A percentile compares a stretch with the other conserved stretches of the same genome.
Conservation (phyloP, 2,113 vertebrate species). For the Lonchura striata region DNA sequence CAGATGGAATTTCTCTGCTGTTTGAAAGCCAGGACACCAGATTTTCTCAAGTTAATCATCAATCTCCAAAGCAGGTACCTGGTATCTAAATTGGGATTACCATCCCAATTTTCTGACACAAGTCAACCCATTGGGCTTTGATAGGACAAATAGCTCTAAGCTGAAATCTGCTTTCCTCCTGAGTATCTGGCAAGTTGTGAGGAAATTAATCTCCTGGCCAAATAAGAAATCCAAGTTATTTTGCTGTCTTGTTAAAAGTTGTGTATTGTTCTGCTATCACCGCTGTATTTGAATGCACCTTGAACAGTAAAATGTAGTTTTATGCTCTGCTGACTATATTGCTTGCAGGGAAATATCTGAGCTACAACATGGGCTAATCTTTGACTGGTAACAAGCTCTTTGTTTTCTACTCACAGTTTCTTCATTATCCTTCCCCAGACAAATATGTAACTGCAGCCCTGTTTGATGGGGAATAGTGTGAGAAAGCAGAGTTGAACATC, state of each 20-base stretch:
- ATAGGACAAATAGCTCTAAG: background rate
- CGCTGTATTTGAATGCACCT: background rate
- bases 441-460: background rate
- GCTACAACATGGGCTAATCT: background rate
- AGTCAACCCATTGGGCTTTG: background rate
- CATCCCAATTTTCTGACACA: background rate
- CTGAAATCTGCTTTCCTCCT: background rate
- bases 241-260: background rate
- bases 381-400: constrained; percentile 11
- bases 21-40: background rate
- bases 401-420: background rate
- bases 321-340: constrained; percentile 4
- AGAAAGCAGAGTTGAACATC: background rate
- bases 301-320: background rate
- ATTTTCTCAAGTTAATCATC: background rate
- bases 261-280: background rate
- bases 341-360: background rate
- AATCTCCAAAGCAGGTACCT: background rate
- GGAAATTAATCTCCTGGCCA: background rate
- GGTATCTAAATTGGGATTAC: background rate
- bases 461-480: background rate
- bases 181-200: background rate
- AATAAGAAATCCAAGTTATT: background rate
- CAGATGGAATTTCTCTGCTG: background rate
- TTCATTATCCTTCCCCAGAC: constrained; percentile 1